A percentile compares a stretch with the other conserved stretches of the same genome.
These are phyloP conservation scores for Cherax quadricarinatus DNA, from an alignment of 1,140 invertebrate genomes.

Conservation along the genomic window DNA sequence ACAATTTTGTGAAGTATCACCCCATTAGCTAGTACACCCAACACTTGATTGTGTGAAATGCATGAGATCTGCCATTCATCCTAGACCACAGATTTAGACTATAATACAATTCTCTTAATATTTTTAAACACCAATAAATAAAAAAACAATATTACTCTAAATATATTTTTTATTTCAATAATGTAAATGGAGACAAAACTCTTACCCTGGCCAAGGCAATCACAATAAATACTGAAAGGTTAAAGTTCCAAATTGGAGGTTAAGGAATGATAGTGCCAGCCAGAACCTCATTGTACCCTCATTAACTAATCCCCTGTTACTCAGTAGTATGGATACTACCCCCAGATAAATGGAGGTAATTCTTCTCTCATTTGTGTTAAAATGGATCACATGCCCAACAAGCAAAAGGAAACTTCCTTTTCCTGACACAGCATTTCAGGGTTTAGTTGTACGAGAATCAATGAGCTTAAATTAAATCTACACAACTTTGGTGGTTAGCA, in stretches of 20 bases:
- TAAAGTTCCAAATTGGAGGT: constrained; percentile 14
- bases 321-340: not conserved
- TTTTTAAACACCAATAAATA: constrained; percentile 32
- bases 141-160: not conserved
- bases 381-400: not conserved
- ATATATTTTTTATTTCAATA: constrained; percentile 17
- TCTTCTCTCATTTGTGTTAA: not conserved
- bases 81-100: constrained; percentile 13
- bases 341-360: not conserved
- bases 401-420: not conserved
- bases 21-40: constrained; percentile 6
- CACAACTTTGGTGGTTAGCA: constrained; percentile 29
- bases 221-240: constrained; percentile 34
- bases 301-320: not conserved
- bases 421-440: not conserved
- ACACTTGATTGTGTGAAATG: constrained; percentile 31
- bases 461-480: constrained; percentile 31
- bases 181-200: constrained; percentile 13
- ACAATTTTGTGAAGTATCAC: constrained; percentile 6
- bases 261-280: constrained; percentile 14
- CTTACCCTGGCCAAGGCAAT: constrained; percentile 30
- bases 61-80: constrained; percentile 22
- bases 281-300: not conserved
- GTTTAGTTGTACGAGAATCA: constrained; percentile 48
- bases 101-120: constrained; percentile 1